Percentiles rank a stretch among this genome's conserved stretches.
These are phyloP conservation scores for Dexiosoma caninum DNA, from an alignment of 2,888 invertebrate genomes.

Conservation along the genomic window DNA sequence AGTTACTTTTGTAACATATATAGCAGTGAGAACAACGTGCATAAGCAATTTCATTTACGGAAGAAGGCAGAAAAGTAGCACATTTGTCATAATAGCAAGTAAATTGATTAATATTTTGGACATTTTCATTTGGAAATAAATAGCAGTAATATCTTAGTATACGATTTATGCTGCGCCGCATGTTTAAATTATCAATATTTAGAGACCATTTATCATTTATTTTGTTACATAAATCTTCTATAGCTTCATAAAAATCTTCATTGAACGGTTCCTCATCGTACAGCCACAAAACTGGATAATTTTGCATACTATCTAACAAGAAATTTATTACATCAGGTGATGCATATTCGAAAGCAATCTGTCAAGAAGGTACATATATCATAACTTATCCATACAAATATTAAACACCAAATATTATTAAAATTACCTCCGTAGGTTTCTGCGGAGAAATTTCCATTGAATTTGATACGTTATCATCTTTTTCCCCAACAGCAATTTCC, in stretches of 20 bases:
- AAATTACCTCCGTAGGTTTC: slow-evolving; percentile 4
- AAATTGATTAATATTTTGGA: slow-evolving; percentile 15
- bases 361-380: background rate
- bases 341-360: slow-evolving; percentile 33
- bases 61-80: slow-evolving; percentile 3
- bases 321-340: slow-evolving; percentile 10
- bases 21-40: slow-evolving; percentile 24
- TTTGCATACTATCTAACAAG: slow-evolving; percentile 27
- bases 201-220: slow-evolving; percentile 25
- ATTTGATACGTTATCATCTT: background rate
- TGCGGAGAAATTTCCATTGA: background rate
- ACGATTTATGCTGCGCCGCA: slow-evolving; percentile 37
- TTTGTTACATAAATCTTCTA: slow-evolving; percentile 19
- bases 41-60: background rate
- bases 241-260: background rate
- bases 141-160: slow-evolving; percentile 28
- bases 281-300: slow-evolving; percentile 25
- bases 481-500: background rate
- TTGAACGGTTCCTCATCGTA: slow-evolving; percentile 14
- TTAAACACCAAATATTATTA: background rate
- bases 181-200: slow-evolving; percentile 15
- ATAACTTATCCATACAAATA: background rate
- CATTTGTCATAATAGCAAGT: slow-evolving; percentile 21
- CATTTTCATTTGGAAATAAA: slow-evolving; percentile 1
- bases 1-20: slow-evolving; percentile 4